A percentile compares a stretch with the other conserved stretches of the same genome.
These are phyloP conservation scores for Samia ricini DNA, from an alignment of 1,140 invertebrate genomes.

Conservation along the genomic window DNA sequence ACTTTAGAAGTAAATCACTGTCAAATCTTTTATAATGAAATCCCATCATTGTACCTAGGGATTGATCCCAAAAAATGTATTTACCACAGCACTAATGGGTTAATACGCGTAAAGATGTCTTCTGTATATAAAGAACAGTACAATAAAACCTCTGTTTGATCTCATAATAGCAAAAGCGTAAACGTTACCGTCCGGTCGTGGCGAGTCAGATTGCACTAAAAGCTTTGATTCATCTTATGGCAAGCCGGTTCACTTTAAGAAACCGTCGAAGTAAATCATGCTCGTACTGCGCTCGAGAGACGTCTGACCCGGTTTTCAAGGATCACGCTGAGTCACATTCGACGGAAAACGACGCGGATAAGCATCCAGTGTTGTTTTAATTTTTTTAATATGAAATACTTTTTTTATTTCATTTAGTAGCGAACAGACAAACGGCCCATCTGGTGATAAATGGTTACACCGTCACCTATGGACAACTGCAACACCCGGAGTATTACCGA, in stretches of 20 bases:
- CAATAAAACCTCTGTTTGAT: not conserved
- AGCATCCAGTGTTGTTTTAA: conserved; percentile 19
- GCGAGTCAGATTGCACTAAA: conserved; percentile 49
- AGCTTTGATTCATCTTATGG: conserved; percentile 63
- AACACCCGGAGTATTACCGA: no score
- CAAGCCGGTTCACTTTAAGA: conserved; percentile 54
- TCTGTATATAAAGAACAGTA: no score
- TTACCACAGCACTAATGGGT: no score
- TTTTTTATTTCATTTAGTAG: not conserved
- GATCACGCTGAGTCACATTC: conserved; percentile 27
- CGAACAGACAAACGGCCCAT: no score
- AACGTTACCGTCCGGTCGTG: not conserved
- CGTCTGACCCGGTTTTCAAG: conserved; percentile 53
- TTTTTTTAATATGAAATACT: not conserved
- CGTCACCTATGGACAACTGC: no score
- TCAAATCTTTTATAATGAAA: no score
- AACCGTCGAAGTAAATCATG: conserved; percentile 54
- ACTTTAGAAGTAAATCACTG: no score
- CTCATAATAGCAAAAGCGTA: not conserved
- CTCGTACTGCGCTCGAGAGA: conserved; percentile 33
- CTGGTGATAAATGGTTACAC: no score
- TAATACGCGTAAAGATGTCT: no score
- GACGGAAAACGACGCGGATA: conserved; percentile 5
- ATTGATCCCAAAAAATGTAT: no score
- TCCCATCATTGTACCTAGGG: no score